Base-by-base conservation (phyloP, 2,888 invertebrate genomes). In the Steinernema hermaphroditum region DNA sequence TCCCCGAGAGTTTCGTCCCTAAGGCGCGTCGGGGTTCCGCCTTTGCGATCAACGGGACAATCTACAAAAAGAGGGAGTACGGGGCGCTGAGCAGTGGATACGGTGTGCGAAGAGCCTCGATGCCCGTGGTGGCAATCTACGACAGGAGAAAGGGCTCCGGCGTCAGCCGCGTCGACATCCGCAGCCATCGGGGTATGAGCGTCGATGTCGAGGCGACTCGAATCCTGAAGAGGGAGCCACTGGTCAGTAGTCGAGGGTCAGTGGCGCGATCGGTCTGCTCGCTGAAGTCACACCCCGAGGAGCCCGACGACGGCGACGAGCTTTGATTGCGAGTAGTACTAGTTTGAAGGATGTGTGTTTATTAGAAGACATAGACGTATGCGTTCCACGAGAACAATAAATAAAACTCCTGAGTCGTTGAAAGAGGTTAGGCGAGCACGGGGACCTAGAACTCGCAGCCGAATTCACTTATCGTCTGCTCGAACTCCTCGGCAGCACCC, bases 401-500 rank as follows among this genome's bases (percentile, higher is more conserved):
- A 27, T 54, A 54, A 8, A 54, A 24, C 24, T 54, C 54, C 54
- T 54, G 54, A 54, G 27, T 24, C 19, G 9, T 9, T 6, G 46
- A 12, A 12, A 12, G 12, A 37, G 37, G 37, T 37, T 54, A 6
- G 4, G 22, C 4, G 54, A 16, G 6, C 6, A n/a, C 22, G 22
- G 27, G 6, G 27, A 22, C 4, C 16, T 27, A 68, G n/a, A 73
- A 43, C 44, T 57, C 37, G 69, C 74, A 74, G 16, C 74, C 74
- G 37, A 72, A 74, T 34, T 74, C 72, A 9, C 29, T 29, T n/a
- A 74, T 54, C n/a, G 72, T 69, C 29, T 34, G 46, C 46, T 54
- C 27, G 16, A 72, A 49, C 24, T 72, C 70, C n/a, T 44, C 32
- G 24, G 54, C 19, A 6, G 74, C 74, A 4, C 22, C 69, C n/a